Evolutionary conservation across 2,113 vertebrate genomes (phyloP).

Genomic region (Mobula birostris): DNA sequence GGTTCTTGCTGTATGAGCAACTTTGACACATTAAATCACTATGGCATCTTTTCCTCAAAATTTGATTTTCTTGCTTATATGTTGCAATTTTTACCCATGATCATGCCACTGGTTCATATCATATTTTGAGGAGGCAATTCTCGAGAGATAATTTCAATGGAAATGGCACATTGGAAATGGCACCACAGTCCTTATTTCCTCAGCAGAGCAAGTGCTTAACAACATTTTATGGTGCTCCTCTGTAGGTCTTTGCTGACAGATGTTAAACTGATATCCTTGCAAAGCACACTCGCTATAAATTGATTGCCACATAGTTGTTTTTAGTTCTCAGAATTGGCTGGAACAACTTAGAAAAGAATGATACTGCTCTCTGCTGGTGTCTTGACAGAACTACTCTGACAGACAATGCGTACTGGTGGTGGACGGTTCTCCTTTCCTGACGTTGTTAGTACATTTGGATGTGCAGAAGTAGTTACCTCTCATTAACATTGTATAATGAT

Average conservation of each 20-base stretch:
- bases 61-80: background rate
- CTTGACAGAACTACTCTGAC: background rate
- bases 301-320: background rate
- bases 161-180: background rate
- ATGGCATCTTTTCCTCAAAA: background rate
- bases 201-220: background rate
- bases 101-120: slow-evolving; percentile 11
- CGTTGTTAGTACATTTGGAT: background rate
- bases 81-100: background rate
- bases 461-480: background rate
- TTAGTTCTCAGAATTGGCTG: background rate
- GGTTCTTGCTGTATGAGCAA: background rate
- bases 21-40: background rate
- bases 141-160: background rate
- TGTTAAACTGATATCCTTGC: slow-evolving; percentile 30
- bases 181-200: background rate
- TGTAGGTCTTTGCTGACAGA: slow-evolving; percentile 19
- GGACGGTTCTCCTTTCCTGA: background rate
- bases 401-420: background rate
- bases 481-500: background rate
- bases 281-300: background rate
- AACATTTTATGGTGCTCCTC: slow-evolving; percentile 8
- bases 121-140: background rate
- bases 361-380: slow-evolving; percentile 24
- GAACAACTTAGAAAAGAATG: slow-evolving; percentile 1